Base-by-base conservation (phyloP, 2,797 vertebrate genomes). In the Pipistrellus pipistrellus region DNA sequence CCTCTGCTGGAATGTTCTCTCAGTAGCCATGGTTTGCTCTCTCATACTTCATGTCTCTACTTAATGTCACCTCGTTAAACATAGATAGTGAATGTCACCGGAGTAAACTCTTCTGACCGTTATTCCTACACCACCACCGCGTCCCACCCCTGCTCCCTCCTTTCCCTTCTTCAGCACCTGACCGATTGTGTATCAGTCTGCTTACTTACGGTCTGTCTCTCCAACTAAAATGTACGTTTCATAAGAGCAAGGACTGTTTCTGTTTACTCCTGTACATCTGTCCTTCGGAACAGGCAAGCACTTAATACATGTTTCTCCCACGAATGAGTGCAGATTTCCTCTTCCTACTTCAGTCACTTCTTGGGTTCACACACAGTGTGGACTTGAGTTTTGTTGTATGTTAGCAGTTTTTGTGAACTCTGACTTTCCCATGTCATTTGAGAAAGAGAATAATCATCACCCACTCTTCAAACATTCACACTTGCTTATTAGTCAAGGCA, bases 11-110 rank as follows among this genome's bases (percentile, higher is more conserved):
- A 93, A 91, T 27, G 38, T 55, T 88, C 62, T 59, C 44, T 78
- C 72, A 76, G 57, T 68, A 68, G 71, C 76, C 59, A 3, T 51
- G 66, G 44, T 86, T 86, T 93, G 57, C 69, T 91, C 30, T 72
- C 72, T 95, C 88, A 86, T 59, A 51, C 71, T 86, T 94, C 75
- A 85, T 78, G 66, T 81, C 72, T 89, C 44, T 87, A 41, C 88
- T 88, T 88, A 84, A 81, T 75, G 41, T 92, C n/a, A 82, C 20
- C 84, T 85, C 84, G 44, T 90, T 89, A 71, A 80, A 69, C 6
- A 38, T 2, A 85, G 55, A 64, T 53, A 64, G 72, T 85, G 89
- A 91, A 85, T 92, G 77, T 80, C 66, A 85, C 30, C 35, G n/a
- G 72, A 76, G 80, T 64, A 80, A 17, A 84, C 57, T 64, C 94